Evolutionary conservation across 1,140 invertebrate species (phyloP), one percentile per base, ranked within the genome.

Genomic region (Oedothorax gibbosus): DNA sequence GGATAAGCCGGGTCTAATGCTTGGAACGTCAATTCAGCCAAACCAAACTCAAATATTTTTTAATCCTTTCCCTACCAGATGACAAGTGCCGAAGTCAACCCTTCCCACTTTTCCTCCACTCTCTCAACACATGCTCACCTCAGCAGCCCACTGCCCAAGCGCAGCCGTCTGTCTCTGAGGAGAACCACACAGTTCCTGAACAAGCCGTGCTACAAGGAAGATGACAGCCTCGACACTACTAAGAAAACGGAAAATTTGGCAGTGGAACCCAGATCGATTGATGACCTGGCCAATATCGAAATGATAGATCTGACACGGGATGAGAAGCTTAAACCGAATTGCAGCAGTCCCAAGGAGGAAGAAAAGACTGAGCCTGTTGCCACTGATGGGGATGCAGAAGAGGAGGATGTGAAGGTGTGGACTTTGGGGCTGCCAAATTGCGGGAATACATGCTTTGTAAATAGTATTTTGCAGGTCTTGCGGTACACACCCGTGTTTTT

Each of bases 391-490:
- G 73, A 77, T 35, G 14, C 10, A 10, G 79, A 82, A 72, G 78
- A 81, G 51, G 49, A 51, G 57, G 18, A 69, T 49, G 35, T 71
- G 8, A 69, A 62, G 62, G 69, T 75, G 7, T 66, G 71, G 62
- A 75, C 62, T 20, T 53, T 84, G 20, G 83, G 83, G 10, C 69
- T 85, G 15, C 83, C 83, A 14, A 85, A 85, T 53, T 69, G 72
- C 57, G 83, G 83, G 68, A 85, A 85, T 57, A 77, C 83, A 53
- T 85, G 83, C 21, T 85, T 77, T 77, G 18, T 85, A 7, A 85
- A 85, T 60, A 69, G 65, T 35, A 77, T 85, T 78, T 49, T 85
- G 21, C 83, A 85, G 53, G 83, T 66, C 57, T 77, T 76, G 18
- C 64, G 65, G 50, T 81, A 60, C 51, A 56, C 78, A 18, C 78